Evolutionary conservation across 2,888 invertebrate species (phyloP).

Genomic region (Temnothorax rugatulus): DNA sequence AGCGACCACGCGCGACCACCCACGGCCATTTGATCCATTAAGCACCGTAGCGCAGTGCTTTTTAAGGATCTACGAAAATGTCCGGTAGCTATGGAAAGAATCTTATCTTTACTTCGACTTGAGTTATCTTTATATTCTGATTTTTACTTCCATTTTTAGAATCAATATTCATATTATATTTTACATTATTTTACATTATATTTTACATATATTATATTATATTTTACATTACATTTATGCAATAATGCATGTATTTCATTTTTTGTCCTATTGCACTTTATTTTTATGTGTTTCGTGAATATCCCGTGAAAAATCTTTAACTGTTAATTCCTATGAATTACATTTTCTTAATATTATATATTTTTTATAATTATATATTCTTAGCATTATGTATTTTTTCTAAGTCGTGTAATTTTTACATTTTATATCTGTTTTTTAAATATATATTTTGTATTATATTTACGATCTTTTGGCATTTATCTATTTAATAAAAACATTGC

Average conservation of each 20-base stretch:
- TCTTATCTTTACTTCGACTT: too few species aligned
- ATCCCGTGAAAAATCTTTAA: neutral
- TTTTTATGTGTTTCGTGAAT: neutral
- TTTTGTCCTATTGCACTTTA: neutral
- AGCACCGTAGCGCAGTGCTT: neutral
- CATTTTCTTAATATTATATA: neutral
- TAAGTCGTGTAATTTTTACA: neutral
- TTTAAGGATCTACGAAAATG: constrained; percentile 37
- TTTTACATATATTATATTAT: neutral
- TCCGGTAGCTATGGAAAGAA: neutral
- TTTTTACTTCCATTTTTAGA: neutral
- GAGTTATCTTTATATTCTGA: neutral
- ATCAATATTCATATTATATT: constrained; percentile 5
- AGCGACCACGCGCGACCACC: constrained; percentile 18
- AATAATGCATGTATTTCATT: neutral
- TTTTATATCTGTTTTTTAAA: neutral
- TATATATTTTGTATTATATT: constrained; percentile 6
- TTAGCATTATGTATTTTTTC: constrained; percentile 1
- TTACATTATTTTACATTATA: neutral
- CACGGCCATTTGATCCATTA: constrained; percentile 45
- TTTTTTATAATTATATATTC: neutral
- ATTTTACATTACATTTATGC: neutral
- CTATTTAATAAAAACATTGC: neutral
- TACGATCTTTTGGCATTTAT: neutral
- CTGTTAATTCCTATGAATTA: neutral